Conservation (phyloP, 2,797 vertebrate genomes). For the Silurus lanzhouensis region DNA sequence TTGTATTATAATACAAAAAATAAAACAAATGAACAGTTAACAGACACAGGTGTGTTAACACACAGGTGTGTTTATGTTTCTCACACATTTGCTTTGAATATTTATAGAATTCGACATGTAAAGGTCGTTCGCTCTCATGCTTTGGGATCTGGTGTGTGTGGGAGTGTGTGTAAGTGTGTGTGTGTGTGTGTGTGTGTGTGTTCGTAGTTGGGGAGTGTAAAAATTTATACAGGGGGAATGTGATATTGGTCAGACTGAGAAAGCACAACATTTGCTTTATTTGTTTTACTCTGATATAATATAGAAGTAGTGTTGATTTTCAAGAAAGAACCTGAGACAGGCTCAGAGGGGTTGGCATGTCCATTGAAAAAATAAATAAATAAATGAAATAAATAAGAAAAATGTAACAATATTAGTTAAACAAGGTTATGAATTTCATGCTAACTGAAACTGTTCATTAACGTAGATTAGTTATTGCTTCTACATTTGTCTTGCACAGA, state of each 20-base stretch:
- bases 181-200: slow-evolving; percentile 1
- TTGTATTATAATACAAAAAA: no score
- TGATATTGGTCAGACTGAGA: background rate
- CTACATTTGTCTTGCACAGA: background rate
- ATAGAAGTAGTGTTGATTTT: background rate
- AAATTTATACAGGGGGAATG: background rate
- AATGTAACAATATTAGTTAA: background rate
- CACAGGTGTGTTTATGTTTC: background rate
- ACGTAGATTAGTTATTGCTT: background rate
- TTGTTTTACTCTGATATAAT: background rate
- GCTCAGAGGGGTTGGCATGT: background rate
- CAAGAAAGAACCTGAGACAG: background rate
- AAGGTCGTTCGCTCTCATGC: background rate
- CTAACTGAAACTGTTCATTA: background rate
- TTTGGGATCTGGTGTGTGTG: background rate
- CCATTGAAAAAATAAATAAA: no score
- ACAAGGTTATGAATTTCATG: background rate
- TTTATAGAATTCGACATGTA: background rate
- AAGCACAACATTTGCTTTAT: background rate
- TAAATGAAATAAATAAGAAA: background rate
- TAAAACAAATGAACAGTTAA: no score
- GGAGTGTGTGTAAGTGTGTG: background rate
- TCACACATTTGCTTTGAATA: background rate
- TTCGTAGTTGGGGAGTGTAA: background rate
- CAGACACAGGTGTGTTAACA: no score